These are phyloP conservation scores for Dryomyza anilis DNA, from an alignment of 2,888 invertebrate species.

Conservation along the genomic window DNA sequence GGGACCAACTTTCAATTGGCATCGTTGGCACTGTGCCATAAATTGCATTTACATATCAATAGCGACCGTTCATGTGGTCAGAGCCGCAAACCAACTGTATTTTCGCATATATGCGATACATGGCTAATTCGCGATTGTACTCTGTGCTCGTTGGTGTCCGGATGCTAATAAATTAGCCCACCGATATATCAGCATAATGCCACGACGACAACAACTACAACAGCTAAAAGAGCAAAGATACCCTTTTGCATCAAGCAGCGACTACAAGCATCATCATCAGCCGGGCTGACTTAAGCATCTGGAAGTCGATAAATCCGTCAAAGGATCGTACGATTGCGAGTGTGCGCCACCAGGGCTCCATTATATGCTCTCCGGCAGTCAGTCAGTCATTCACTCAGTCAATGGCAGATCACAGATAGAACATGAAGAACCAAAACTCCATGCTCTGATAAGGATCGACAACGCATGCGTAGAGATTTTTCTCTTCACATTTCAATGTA, in stretches of 20 bases:
- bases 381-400: no score
- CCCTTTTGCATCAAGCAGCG: constrained; percentile 20
- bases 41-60: constrained; percentile 57
- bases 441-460: no score
- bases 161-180: constrained; percentile 61
- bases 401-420: constrained; percentile 3
- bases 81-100: background rate
- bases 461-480: constrained; percentile 10
- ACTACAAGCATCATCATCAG: background rate
- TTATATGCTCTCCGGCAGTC: background rate
- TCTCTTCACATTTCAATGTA: background rate
- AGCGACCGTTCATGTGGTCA: constrained; percentile 14
- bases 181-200: constrained; percentile 49
- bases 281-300: constrained; percentile 11
- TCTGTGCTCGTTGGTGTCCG: constrained; percentile 44
- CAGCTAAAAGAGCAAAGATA: background rate
- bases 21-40: constrained; percentile 28
- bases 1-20: constrained; percentile 40
- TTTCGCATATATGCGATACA: background rate
- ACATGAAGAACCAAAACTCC: no score
- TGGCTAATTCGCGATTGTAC: constrained; percentile 4
- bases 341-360: background rate
- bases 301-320: constrained; percentile 52
- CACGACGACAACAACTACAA: background rate
- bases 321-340: constrained; percentile 16